Conservation (phyloP, 2,797 vertebrate genomes). For the Coracias cyanogaster region DNA sequence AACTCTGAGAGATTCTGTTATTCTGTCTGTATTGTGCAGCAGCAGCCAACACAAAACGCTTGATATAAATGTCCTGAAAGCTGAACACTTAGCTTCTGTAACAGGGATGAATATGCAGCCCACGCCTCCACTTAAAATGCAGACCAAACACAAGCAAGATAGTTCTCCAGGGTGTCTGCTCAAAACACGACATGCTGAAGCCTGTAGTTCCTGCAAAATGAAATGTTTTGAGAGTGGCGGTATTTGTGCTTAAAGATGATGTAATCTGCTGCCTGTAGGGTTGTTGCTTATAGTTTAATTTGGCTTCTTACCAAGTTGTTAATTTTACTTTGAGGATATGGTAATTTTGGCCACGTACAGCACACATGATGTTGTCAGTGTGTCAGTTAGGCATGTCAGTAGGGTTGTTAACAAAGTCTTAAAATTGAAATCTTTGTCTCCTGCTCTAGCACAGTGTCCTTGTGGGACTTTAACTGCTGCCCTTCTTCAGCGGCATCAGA, state of each 20-base stretch:
- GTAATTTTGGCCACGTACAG: no score
- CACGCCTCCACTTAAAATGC: neutral
- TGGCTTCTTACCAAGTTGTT: neutral
- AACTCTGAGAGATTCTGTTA: neutral
- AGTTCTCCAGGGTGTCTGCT: neutral
- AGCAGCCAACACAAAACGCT: neutral
- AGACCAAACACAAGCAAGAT: neutral
- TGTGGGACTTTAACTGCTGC: neutral
- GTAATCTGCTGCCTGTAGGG: neutral
- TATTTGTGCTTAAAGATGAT: neutral
- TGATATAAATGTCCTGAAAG: neutral
- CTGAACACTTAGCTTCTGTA: neutral
- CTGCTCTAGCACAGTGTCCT: rapidly evolving
- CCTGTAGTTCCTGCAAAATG: neutral
- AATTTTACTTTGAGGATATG: neutral
- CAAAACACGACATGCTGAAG: neutral
- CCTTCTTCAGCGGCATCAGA: neutral
- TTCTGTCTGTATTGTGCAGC: neutral
- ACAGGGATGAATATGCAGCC: neutral
- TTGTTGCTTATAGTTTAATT: neutral
- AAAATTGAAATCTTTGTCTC: neutral
- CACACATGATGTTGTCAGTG: neutral
- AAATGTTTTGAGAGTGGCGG: neutral
- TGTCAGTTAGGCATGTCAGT: rapidly evolving
- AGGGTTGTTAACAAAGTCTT: neutral